Evolutionary conservation across 2,113 vertebrate genomes (phyloP), one percentile per base, ranked within the genome.

Genomic region (Notechis scutatus): DNA sequence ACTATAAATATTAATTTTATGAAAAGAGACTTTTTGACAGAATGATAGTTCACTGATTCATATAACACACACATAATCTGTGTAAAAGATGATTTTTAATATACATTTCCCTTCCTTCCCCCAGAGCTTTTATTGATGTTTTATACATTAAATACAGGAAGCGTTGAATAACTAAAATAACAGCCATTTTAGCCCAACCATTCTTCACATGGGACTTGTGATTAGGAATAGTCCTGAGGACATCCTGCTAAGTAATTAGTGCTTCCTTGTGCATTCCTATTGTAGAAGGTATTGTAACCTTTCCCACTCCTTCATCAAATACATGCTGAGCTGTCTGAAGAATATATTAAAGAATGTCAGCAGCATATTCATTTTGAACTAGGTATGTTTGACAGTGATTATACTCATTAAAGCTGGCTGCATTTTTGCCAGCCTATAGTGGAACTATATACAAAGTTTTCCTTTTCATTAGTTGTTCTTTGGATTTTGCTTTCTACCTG

Each of bases 151-250:
- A 92, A 50, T 47, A 45, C 2, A 69, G 88, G 39, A 55, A 91
- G 88, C 39, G 1, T 87, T 89, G 64, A 59, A 54, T 89, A 47
- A 89, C 47, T 91, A 85, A 20, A 85, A 5, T 90, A 87, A 56
- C 9, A 91, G 90, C 85, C 23, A 69, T 81, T 93, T 92, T 61
- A 85, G 0, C 1, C 0, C 5, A 92, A 57, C 45, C 2, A 24
- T 92, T 92, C 45, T 92, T 95, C 50, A 90, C 15, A 6, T 23
- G 88, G 74, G 88, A 59, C 21, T 3, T 69, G 2, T 81, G 64
- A 92, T 91, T 94, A 91, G 55, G 59, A 93, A 90, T 26, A n/a
- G 91, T 92, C 92, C 64, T 87, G 54, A 93, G 87, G 92, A 56
- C 88, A 93, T 9, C 5, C 23, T 90, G 23, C 26, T 91, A 74